Evolutionary conservation across 2,797 vertebrate species (phyloP).

Genomic region (Helarctos malayanus): DNA sequence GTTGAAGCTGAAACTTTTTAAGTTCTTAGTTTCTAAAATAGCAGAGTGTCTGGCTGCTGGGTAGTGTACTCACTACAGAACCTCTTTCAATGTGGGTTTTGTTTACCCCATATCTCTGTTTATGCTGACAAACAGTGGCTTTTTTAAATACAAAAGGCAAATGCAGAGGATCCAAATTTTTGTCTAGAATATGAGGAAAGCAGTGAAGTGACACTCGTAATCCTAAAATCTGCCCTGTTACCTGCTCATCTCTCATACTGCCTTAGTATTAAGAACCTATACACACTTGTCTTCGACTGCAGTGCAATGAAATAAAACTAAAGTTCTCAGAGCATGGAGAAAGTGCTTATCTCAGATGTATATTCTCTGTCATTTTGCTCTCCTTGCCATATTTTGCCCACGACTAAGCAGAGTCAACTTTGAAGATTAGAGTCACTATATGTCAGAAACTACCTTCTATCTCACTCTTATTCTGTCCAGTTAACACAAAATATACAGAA

Average conservation of each 20-base stretch:
- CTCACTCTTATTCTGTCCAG: background rate
- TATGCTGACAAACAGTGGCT: background rate
- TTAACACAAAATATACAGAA: conserved; percentile 1
- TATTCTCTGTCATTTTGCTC: background rate
- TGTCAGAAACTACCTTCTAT: background rate
- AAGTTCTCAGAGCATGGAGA: background rate
- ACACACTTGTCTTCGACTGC: background rate
- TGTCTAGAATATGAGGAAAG: background rate
- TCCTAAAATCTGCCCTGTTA: background rate
- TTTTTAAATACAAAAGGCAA: background rate
- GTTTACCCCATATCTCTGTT: background rate
- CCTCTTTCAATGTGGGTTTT: background rate
- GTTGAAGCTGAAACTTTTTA: background rate
- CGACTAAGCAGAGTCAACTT: background rate
- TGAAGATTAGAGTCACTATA: background rate
- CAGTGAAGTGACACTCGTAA: background rate
- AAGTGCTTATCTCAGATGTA: background rate
- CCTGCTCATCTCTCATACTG: background rate
- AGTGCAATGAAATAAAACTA: background rate
- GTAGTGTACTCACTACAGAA: background rate
- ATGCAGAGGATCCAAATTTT: background rate
- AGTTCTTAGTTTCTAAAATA: background rate
- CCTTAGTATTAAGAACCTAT: background rate
- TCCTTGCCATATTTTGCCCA: background rate
- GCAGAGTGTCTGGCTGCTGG: background rate